phyloP scores from a whole-genome alignment of 2,113 vertebrate genomes.

The Australoheros scitulus region DNA sequence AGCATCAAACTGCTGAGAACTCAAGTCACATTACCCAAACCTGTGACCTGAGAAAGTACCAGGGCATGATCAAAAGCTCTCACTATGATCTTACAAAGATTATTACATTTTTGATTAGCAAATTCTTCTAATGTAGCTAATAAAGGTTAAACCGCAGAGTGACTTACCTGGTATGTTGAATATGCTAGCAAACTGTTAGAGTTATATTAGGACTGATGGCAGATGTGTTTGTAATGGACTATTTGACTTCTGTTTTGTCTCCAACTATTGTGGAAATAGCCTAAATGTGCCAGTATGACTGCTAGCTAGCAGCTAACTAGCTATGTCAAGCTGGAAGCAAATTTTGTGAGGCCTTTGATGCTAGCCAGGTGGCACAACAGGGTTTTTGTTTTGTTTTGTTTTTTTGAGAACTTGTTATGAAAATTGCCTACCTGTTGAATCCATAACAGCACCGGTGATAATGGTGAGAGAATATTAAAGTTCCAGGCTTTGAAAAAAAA shows the following conservation, averaged over 20 bases:
- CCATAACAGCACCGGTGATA: not conserved
- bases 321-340: not conserved
- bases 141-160: not conserved
- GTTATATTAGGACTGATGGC: not conserved
- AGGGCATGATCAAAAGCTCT: not conserved
- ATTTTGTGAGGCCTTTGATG: not conserved
- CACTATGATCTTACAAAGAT: not conserved
- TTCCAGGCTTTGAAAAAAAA: no score
- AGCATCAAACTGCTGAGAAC: constrained; percentile 1
- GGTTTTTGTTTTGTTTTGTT: not conserved
- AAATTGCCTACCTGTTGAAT: not conserved
- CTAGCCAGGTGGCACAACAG: not conserved
- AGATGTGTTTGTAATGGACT: not conserved
- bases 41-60: not conserved
- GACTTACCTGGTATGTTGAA: not conserved
- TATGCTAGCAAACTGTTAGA: not conserved
- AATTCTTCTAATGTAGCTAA: not conserved
- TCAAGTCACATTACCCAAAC: not conserved
- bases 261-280: not conserved
- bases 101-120: not conserved
- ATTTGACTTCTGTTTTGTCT: not conserved
- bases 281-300: not conserved
- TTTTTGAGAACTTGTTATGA: not conserved
- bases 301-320: not conserved
- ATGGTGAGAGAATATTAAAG: not conserved